Base-by-base conservation (phyloP, 2,113 vertebrate genomes). In the Accipiter cooperii region DNA sequence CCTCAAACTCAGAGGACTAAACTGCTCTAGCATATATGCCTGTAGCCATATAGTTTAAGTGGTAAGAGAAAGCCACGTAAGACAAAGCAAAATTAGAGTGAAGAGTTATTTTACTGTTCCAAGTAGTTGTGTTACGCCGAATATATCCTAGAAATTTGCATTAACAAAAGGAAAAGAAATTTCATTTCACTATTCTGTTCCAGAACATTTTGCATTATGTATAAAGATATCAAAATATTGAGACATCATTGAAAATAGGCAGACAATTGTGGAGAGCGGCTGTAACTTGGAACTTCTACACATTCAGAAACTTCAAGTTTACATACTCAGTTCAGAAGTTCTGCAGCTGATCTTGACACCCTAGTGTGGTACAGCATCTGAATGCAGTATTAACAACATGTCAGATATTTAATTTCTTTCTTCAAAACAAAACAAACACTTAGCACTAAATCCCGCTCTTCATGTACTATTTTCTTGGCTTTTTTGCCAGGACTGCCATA, bases 221-320 rank as follows among this genome's bases (percentile, higher is more conserved):
- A 55, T 75, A 75, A 64, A 84, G 91, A 89, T 60, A 97, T 92
- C 93, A 94, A 95, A 97, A 95, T 95, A 97, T 84, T 96, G 93
- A 96, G 96, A 96, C 87, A 92, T 58, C 64, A 42, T 10, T 71
- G 64, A 84, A 96, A 95, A 92, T 22, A 93, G 71, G 76, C 80
- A 95, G 83, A 81, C 76, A 91, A 81, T 78, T 65, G 77, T 22
- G 29, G 78, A 81, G 77, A 89, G 77, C 10, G 21, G 81, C 78
- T 94, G 80, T 17, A 93, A 82, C 74, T 84, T 89, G 40, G 52
- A 91, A 68, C 46, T 89, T 89, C 44, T 51, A 73, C 65, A 55
- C 22, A 12, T 34, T 51, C 74, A 85, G 74, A 68, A 82, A 64
- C 74, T 76, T 70, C 42, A 40, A 26, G 25, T 74, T 87, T 42